These are phyloP conservation scores for Strigamia transsilvanica DNA, from an alignment of 2,888 invertebrate genomes.

Conservation along the genomic window DNA sequence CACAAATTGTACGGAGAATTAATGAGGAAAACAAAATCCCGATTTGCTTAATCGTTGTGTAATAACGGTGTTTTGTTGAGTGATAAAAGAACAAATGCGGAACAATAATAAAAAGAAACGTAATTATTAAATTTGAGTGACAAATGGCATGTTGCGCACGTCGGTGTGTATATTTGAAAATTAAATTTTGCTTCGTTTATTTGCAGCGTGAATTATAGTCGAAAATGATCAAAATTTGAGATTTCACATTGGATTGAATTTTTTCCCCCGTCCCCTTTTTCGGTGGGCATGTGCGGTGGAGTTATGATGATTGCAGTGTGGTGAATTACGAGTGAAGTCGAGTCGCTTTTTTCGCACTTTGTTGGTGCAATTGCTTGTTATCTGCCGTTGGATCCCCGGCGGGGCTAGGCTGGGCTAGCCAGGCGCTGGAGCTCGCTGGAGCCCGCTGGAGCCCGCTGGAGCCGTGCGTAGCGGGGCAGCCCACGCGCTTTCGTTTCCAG, in stretches of 20 bases:
- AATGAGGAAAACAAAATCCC: too few species aligned
- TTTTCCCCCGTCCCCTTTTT: background rate
- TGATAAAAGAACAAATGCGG: too few species aligned
- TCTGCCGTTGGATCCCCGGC: conserved; percentile 4
- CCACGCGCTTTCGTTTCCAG: conserved; percentile 36
- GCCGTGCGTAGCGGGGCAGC: background rate
- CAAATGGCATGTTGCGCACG: too few species aligned
- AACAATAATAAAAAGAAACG: too few species aligned
- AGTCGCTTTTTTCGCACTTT: conserved; percentile 16
- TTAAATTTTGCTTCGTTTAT: background rate
- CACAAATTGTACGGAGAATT: too few species aligned
- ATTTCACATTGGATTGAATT: background rate
- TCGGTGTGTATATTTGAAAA: background rate
- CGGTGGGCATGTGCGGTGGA: background rate
- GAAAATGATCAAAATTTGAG: background rate
- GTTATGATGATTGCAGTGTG: conserved; percentile 33
- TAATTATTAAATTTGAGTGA: too few species aligned
- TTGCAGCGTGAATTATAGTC: background rate
- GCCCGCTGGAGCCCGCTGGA: too few species aligned
- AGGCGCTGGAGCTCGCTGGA: too few species aligned
- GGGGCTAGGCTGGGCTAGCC: conserved; percentile 27
- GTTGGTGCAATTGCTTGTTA: background rate
- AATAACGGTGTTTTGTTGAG: too few species aligned
- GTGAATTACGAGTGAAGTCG: conserved; percentile 1
- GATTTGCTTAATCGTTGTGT: too few species aligned